A percentile compares a stretch with the other conserved stretches of the same genome.
phyloP scores from a whole-genome alignment of 2,888 invertebrate genomes.

The Meliscaeva auricollis region DNA sequence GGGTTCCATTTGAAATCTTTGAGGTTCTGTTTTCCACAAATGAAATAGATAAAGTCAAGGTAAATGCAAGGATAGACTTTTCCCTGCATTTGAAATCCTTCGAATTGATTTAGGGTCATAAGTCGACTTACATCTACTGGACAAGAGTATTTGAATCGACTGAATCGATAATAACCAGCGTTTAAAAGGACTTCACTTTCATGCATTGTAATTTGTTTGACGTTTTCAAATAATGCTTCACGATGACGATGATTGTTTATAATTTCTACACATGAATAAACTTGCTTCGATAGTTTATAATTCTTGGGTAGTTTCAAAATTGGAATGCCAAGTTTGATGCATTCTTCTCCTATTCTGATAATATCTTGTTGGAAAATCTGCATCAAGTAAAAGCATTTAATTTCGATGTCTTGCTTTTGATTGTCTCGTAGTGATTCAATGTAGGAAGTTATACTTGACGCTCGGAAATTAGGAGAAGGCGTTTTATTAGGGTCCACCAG shows the following conservation, averaged over 20 bases:
- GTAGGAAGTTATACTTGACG: slow-evolving; percentile 11
- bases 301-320: slow-evolving; percentile 46
- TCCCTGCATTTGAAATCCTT: slow-evolving; percentile 61
- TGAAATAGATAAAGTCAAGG: slow-evolving; percentile 86
- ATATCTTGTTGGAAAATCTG: slow-evolving; percentile 30
- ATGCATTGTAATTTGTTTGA: slow-evolving; percentile 85
- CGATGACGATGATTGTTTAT: slow-evolving; percentile 59
- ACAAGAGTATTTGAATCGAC: slow-evolving; percentile 87
- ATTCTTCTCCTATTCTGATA: slow-evolving; percentile 37
- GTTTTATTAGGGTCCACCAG: neutral
- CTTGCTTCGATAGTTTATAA: slow-evolving; percentile 22
- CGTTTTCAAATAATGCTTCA: slow-evolving; percentile 85
- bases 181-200: slow-evolving; percentile 86
- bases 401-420: neutral
- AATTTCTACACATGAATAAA: slow-evolving; percentile 24
- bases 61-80: slow-evolving; percentile 86
- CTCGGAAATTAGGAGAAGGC: neutral
- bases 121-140: slow-evolving; percentile 86
- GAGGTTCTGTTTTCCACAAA: slow-evolving; percentile 84
- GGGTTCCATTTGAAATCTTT: slow-evolving; percentile 86
- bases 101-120: slow-evolving; percentile 54
- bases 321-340: slow-evolving; percentile 38
- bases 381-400: slow-evolving; percentile 14
- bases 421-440: slow-evolving; percentile 2
- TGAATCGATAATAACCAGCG: slow-evolving; percentile 87